These are phyloP conservation scores for Panagrolaimus sp. DNA, from an alignment of 1,140 invertebrate species.

Conservation along the genomic window DNA sequence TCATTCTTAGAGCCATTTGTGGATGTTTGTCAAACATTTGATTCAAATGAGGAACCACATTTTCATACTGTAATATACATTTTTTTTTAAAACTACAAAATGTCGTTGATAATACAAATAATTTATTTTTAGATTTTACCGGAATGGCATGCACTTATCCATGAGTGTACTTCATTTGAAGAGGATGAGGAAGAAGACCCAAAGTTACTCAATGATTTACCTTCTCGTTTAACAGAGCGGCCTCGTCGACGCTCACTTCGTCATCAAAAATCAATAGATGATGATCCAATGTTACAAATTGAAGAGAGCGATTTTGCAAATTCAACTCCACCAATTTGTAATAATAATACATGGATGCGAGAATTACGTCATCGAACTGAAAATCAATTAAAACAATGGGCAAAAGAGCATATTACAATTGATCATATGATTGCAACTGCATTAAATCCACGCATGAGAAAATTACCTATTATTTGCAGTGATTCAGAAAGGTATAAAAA, in stretches of 20 bases:
- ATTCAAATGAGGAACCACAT: not conserved
- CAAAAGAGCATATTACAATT: slow-evolving; percentile 23
- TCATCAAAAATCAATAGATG: slow-evolving; percentile 3
- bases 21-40: not conserved
- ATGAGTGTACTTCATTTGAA: slow-evolving; percentile 25
- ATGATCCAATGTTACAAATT: slow-evolving; percentile 5
- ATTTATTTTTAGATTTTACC: slow-evolving; percentile 29
- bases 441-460: slow-evolving; percentile 34
- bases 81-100: not conserved
- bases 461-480: slow-evolving; percentile 41
- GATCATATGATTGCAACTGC: slow-evolving; percentile 42
- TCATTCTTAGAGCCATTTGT: slow-evolving; percentile 2
- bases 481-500: slow-evolving; percentile 32
- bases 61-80: slow-evolving; percentile 13
- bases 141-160: slow-evolving; percentile 39
- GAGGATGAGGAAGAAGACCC: slow-evolving; percentile 15
- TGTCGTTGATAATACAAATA: not conserved
- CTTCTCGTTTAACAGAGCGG: not conserved
- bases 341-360: slow-evolving; percentile 20
- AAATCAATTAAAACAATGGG: slow-evolving; percentile 32
- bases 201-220: not conserved
- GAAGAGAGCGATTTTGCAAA: not conserved
- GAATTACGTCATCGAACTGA: slow-evolving; percentile 21
- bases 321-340: not conserved
- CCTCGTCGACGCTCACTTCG: not conserved